Conservation (phyloP, 2,113 vertebrate species). For the Tragelaphus buxtoni region DNA sequence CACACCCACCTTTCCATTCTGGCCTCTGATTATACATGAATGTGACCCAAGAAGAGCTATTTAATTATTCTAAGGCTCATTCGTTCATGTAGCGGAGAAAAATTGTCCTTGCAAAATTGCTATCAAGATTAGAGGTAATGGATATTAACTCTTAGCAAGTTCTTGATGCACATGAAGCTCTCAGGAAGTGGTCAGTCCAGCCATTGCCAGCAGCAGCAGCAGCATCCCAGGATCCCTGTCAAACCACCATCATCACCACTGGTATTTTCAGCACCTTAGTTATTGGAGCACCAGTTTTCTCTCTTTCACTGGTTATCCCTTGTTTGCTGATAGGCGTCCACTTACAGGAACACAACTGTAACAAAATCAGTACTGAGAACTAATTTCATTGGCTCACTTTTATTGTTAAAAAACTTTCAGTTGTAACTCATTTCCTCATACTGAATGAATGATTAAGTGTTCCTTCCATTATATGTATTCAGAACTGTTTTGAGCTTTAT, state of each 20-base stretch:
- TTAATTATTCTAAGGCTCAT: neutral
- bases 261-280: neutral
- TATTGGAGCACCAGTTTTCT: neutral
- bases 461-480: neutral
- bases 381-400: neutral
- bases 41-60: neutral
- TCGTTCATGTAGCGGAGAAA: neutral
- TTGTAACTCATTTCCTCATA: neutral
- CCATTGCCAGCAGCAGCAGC: neutral
- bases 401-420: neutral
- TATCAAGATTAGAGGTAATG: neutral
- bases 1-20: neutral
- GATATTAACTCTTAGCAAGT: neutral
- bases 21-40: fast-evolving
- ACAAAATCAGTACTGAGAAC: neutral
- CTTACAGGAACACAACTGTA: neutral
- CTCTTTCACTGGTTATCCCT: neutral
- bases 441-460: neutral
- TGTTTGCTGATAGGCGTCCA: neutral
- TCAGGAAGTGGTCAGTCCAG: neutral
- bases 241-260: neutral
- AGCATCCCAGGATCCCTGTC: neutral
- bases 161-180: neutral
- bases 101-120: neutral
- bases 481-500: neutral